These are phyloP conservation scores for Gopherus flavomarginatus DNA, from an alignment of 2,113 vertebrate genomes.

Conservation along the genomic window DNA sequence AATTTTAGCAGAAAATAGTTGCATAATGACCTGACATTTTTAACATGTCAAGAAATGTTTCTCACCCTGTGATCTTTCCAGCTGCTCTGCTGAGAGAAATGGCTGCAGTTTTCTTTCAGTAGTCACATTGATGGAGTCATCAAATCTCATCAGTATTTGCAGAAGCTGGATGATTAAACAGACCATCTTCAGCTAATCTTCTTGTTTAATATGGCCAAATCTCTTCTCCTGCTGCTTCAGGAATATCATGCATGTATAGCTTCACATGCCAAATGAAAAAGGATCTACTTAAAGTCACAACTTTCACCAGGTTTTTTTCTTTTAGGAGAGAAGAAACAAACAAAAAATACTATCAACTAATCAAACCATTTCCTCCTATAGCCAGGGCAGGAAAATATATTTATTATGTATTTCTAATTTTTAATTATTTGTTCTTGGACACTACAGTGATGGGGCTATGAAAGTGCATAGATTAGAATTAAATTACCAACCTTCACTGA, in stretches of 20 bases:
- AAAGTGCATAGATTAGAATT: neutral
- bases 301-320: neutral
- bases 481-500: neutral
- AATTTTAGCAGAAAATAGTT: neutral
- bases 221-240: neutral
- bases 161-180: neutral
- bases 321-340: neutral
- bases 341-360: neutral
- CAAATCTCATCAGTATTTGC: neutral
- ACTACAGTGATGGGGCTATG: neutral
- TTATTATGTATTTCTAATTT: neutral
- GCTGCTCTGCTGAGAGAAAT: neutral
- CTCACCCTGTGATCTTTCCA: rapidly evolving
- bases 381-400: neutral
- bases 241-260: neutral
- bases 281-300: neutral
- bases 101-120: neutral
- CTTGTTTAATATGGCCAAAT: neutral
- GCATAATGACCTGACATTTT: neutral
- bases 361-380: neutral
- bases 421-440: neutral
- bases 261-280: neutral
- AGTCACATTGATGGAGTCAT: neutral
- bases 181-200: neutral
- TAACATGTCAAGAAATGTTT: neutral